Base-by-base conservation (phyloP, 1,140 invertebrate genomes). In the Pantala flavescens region DNA sequence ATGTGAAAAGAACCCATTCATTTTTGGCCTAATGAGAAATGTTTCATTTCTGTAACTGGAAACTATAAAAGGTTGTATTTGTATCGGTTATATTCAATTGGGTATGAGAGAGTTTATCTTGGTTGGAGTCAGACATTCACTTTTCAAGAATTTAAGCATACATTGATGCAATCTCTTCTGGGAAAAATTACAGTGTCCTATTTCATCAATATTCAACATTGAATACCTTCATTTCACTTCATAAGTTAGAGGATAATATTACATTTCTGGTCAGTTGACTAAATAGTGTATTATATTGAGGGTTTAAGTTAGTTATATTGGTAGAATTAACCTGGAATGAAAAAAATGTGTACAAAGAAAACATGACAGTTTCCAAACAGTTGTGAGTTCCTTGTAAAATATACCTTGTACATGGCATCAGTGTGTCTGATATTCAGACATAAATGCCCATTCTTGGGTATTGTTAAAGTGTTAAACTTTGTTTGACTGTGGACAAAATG, bases 341-440 rank as follows among this genome's bases (percentile, higher is more conserved):
- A 36, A 36, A 49, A 63, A 63, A 63, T 63, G 49, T 63, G 49
- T 63, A 63, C 49, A 63, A 63, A 63, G 49, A 63, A 63, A 63
- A 21, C 49, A 63, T 63, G n/a, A 63, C n/a, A 21, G 49, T 63
- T 63, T 63, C 16, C 49, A 63, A 21, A 63, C 49, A 63, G 49
- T 63, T 63, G 49, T 63, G 49, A 63, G n/a, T 63, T 63, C 49
- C 49, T 63, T 63, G 49, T 63, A 63, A 63, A 19, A 63, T 63
- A 63, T 63, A 21, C n/a, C 49, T 63, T 63, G 49, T 21, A 63
- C n/a, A 21, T 63, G 49, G 49, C 49, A 63, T 63, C n/a, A 63
- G n/a, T 63, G 49, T 63, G 49, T 63, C 49, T 63, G 49, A 63
- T 63, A 63, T 63, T 63, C 49, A 63, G 49, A 63, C 49, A 63